A percentile compares a stretch with the other conserved stretches of the same genome.
phyloP scores from a whole-genome alignment of 2,888 invertebrate genomes.

The Eilema griseolum region DNA sequence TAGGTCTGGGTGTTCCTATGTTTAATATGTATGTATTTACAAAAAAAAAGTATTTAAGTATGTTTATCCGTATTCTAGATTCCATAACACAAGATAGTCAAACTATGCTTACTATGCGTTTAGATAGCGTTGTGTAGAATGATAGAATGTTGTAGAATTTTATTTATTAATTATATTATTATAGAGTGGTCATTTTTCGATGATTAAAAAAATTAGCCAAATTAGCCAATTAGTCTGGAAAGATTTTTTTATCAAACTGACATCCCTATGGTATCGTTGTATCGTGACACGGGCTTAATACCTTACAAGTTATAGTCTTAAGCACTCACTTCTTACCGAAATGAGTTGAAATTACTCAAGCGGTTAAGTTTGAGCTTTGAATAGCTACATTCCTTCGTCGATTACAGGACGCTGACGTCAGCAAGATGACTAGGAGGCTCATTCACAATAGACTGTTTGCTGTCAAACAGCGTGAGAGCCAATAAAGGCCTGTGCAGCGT shows the following conservation, averaged over 20 bases:
- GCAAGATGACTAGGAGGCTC: background rate
- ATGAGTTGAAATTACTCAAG: slow-evolving; percentile 14
- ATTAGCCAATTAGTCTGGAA: background rate
- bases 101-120: too few relatives aligned
- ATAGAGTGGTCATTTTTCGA: too few relatives aligned
- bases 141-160: too few relatives aligned
- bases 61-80: too few relatives aligned
- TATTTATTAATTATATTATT: too few relatives aligned
- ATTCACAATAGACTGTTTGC: background rate
- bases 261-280: slow-evolving; percentile 14
- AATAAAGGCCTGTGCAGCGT: background rate
- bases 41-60: too few relatives aligned
- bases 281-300: slow-evolving; percentile 22
- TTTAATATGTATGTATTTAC: too few relatives aligned
- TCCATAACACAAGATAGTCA: too few relatives aligned
- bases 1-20: too few relatives aligned
- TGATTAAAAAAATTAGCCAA: too few relatives aligned
- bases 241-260: background rate
- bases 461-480: background rate
- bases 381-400: background rate
- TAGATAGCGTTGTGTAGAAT: too few relatives aligned
- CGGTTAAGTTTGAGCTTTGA: slow-evolving; percentile 16
- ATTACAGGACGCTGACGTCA: background rate
- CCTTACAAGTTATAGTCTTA: slow-evolving; percentile 26
- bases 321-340: slow-evolving; percentile 20